phyloP scores from a whole-genome alignment of 2,888 invertebrate genomes.

The Microctonus hyperodae region DNA sequence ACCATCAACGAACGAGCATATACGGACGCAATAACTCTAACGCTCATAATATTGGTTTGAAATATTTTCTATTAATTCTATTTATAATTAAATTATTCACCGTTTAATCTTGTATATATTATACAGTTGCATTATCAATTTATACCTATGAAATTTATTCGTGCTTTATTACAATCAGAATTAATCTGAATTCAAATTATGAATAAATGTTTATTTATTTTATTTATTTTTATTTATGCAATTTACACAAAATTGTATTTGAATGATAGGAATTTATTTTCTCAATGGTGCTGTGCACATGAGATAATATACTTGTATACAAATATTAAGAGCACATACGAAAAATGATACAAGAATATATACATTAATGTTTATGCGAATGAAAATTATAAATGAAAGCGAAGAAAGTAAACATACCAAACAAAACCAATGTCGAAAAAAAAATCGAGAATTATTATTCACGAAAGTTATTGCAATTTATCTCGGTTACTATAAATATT shows the following conservation, averaged over 20 bases:
- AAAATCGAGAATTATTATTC: neutral
- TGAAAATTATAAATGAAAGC: conserved; percentile 5
- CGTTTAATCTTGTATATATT: conserved; percentile 9
- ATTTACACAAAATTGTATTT: neutral
- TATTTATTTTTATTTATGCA: neutral
- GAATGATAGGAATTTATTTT: neutral
- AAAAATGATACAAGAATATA: neutral
- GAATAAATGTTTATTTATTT: neutral
- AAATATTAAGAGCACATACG: conserved; percentile 8
- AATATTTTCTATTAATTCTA: neutral
- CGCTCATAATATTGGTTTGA: conserved; percentile 16
- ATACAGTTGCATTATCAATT: neutral
- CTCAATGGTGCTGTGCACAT: conserved; percentile 3
- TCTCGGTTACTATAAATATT: conserved; percentile 3
- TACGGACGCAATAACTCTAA: conserved; percentile 19
- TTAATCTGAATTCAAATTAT: neutral
- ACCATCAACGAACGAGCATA: conserved; percentile 30
- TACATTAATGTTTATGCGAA: neutral
- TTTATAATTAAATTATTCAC: neutral
- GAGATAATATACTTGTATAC: conserved; percentile 6
- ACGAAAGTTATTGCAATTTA: neutral
- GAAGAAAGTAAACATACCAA: conserved; percentile 16
- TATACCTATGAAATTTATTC: neutral
- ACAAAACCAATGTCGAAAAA: conserved; percentile 1
- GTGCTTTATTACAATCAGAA: neutral